Evolutionary conservation across 2,888 invertebrate genomes (phyloP).

Genomic region (Melipona beecheii): DNA sequence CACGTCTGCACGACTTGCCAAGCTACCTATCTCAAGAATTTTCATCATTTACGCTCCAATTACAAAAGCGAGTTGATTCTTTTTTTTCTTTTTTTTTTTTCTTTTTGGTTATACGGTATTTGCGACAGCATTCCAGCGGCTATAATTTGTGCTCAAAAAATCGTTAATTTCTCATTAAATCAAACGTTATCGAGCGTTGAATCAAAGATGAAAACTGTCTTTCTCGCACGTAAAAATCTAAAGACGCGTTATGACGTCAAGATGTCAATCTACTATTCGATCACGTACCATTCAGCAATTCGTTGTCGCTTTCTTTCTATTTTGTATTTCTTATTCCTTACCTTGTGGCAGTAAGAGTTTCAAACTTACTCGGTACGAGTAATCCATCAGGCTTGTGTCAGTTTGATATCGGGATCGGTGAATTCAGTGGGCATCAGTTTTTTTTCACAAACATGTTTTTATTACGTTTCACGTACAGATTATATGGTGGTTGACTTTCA

Average conservation of each 20-base stretch:
- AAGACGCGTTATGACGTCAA: too few species aligned
- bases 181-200: not conserved
- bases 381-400: too few species aligned
- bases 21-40: slow-evolving; percentile 29
- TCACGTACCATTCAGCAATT: too few species aligned
- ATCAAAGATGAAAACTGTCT: accelerated
- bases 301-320: too few species aligned
- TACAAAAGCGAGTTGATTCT: not conserved
- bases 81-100: too few species aligned
- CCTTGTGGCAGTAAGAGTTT: too few species aligned
- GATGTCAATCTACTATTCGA: too few species aligned
- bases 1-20: not conserved
- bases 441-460: slow-evolving; percentile 69
- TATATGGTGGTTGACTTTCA: slow-evolving; percentile 66
- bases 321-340: too few species aligned
- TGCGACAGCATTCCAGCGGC: too few species aligned
- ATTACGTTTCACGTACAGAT: slow-evolving; percentile 71
- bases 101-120: not conserved
- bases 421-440: not conserved
- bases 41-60: slow-evolving; percentile 1
- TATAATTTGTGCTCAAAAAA: not conserved
- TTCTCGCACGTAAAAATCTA: not conserved
- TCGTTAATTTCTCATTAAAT: not conserved
- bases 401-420: not conserved
- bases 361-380: too few species aligned